These are phyloP conservation scores for Sinocyclocheilus grahami DNA, from an alignment of 2,113 vertebrate species.

Conservation along the genomic window DNA sequence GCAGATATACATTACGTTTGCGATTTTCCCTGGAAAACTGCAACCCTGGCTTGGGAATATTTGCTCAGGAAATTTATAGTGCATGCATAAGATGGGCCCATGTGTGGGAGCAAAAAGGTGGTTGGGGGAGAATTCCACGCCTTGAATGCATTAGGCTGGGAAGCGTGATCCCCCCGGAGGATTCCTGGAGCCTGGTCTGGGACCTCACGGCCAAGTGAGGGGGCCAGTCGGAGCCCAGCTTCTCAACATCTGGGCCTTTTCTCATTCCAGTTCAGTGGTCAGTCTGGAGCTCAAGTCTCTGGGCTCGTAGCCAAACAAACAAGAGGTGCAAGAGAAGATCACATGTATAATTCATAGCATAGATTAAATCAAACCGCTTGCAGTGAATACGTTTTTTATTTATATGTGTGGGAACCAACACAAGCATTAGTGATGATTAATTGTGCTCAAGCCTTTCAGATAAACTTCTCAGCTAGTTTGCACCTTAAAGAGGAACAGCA, in stretches of 20 bases:
- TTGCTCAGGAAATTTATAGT: slow-evolving; percentile 80
- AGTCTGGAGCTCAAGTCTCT: slow-evolving; percentile 41
- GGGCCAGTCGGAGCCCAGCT: slow-evolving; percentile 62
- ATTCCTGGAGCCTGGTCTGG: slow-evolving; percentile 61
- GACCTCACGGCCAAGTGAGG: slow-evolving; percentile 66
- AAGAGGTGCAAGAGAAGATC: slow-evolving; percentile 27
- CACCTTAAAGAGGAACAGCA: neutral
- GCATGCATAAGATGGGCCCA: slow-evolving; percentile 74
- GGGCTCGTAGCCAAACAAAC: slow-evolving; percentile 44
- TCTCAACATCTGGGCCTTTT: slow-evolving; percentile 71
- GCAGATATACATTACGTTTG: slow-evolving; percentile 73
- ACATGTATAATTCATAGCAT: slow-evolving; percentile 1
- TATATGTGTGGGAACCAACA: slow-evolving; percentile 11
- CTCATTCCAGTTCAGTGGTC: slow-evolving; percentile 68
- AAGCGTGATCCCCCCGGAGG: slow-evolving; percentile 69
- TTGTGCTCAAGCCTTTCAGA: neutral
- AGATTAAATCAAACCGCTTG: neutral
- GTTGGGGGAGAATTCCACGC: slow-evolving; percentile 61
- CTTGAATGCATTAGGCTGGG: slow-evolving; percentile 77
- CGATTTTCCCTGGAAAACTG: slow-evolving; percentile 75
- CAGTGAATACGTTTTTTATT: neutral
- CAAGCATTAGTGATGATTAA: neutral
- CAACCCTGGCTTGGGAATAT: slow-evolving; percentile 75
- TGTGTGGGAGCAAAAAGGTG: slow-evolving; percentile 40
- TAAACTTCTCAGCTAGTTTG: neutral